These are phyloP conservation scores for Bombus superbus DNA, from an alignment of 1,140 invertebrate genomes.

Conservation along the genomic window DNA sequence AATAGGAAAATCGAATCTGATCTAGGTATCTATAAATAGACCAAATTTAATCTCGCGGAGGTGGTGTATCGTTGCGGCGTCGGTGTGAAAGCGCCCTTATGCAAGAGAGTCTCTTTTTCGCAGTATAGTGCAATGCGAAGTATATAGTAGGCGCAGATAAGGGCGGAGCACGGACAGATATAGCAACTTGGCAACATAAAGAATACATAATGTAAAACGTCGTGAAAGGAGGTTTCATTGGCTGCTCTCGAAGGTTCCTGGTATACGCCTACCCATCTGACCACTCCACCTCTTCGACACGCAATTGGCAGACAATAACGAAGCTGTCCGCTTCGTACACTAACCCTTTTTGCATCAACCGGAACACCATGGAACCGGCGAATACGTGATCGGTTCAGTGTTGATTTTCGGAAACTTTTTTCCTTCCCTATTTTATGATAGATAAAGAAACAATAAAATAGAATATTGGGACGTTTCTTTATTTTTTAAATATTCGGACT, in stretches of 20 bases:
- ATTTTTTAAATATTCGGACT: too few species aligned
- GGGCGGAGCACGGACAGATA: conserved; percentile 79
- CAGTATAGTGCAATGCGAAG: neutral
- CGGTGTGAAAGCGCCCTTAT: conserved; percentile 29
- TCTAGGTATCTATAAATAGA: neutral
- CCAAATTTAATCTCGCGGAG: neutral
- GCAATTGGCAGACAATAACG: conserved; percentile 74
- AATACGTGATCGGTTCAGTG: neutral
- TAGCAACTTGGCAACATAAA: conserved; percentile 80
- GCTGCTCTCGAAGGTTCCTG: conserved; percentile 70
- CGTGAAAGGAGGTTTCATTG: conserved; percentile 78
- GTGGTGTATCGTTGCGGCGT: neutral
- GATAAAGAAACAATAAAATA: neutral
- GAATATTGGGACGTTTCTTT: too few species aligned
- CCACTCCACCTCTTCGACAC: conserved; percentile 76
- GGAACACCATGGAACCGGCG: neutral
- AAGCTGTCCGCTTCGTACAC: conserved; percentile 29
- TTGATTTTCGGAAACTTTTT: neutral
- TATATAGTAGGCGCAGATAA: conserved; percentile 51
- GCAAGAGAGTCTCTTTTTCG: conserved; percentile 40
- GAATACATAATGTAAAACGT: conserved; percentile 78
- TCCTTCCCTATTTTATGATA: too few species aligned
- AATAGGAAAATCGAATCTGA: neutral
- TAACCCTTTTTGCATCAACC: conserved; percentile 15
- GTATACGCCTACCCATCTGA: conserved; percentile 79